A percentile compares a stretch with the other conserved stretches of the same genome.
Conservation (phyloP, 2,888 invertebrate species). For the Erebia palarica region DNA sequence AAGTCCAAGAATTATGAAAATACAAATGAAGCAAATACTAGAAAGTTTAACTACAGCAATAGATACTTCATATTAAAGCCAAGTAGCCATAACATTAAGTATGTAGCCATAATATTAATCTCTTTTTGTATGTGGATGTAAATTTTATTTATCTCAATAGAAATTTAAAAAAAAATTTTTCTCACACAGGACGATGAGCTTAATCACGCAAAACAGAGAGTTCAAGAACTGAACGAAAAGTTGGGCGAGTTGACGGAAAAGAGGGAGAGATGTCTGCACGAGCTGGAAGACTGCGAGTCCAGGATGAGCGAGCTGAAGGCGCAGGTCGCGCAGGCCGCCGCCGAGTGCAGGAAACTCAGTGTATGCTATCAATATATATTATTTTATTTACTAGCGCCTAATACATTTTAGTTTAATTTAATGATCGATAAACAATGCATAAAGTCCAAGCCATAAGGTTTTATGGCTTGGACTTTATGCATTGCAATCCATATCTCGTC, state of each 20-base stretch:
- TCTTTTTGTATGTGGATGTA: too few relatives aligned
- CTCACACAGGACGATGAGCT: conserved; percentile 11
- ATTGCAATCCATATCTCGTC: not conserved
- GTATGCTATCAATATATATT: not conserved
- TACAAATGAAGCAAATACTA: too few relatives aligned
- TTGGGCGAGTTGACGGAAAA: not conserved
- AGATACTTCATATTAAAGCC: too few relatives aligned
- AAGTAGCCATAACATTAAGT: too few relatives aligned
- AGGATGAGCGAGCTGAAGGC: conserved; percentile 53
- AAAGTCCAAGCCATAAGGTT: too few relatives aligned
- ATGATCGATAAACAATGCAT: not conserved
- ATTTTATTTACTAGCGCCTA: too few relatives aligned
- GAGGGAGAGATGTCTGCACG: conserved; percentile 38
- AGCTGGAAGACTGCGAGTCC: conserved; percentile 59
- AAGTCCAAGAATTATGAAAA: too few relatives aligned
- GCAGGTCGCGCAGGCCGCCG: conserved; percentile 1
- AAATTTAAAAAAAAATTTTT: not conserved
- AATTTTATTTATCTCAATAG: too few relatives aligned
- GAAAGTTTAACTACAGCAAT: too few relatives aligned
- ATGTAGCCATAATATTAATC: too few relatives aligned
- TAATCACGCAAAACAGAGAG: not conserved
- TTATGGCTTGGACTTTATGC: too few relatives aligned
- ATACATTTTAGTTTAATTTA: not conserved
- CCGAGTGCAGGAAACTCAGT: not conserved
- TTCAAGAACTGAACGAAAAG: not conserved